Evolutionary conservation across 53 echinoderm and acorn worm species (phyloP).

Genomic region (Crossaster papposus): DNA sequence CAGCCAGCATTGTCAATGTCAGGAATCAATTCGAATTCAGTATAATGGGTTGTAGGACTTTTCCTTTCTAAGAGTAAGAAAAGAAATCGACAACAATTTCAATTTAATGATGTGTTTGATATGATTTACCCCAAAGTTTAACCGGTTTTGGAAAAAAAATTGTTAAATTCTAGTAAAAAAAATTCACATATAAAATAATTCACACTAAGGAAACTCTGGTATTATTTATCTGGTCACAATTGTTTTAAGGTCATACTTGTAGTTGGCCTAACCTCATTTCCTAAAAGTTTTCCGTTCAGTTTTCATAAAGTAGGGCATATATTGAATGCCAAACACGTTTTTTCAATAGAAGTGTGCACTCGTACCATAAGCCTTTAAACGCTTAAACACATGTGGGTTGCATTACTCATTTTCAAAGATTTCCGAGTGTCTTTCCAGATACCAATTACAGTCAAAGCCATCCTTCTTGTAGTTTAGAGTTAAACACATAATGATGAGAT

Average conservation of each 20-base stretch:
- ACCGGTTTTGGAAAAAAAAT: too few species aligned
- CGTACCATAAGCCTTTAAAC: not conserved
- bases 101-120: too few species aligned
- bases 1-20: not conserved
- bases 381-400: not conserved
- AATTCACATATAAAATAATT: too few species aligned
- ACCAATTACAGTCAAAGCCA: not conserved
- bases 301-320: not conserved
- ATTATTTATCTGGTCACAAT: not conserved
- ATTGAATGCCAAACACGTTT: slow-evolving; percentile 3
- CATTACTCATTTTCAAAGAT: not conserved
- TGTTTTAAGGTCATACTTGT: not conserved
- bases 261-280: not conserved
- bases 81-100: too few species aligned
- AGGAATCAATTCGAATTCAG: not conserved
- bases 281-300: not conserved
- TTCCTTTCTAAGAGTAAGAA: not conserved
- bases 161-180: too few species aligned
- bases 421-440: not conserved
- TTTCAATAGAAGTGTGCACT: not conserved
- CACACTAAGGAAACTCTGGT: too few species aligned
- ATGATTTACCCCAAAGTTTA: too few species aligned
- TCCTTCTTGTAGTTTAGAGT: not conserved
- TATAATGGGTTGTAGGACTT: not conserved
- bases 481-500: not conserved